Conservation (phyloP, 2,888 invertebrate genomes). For the Amiota communis region DNA sequence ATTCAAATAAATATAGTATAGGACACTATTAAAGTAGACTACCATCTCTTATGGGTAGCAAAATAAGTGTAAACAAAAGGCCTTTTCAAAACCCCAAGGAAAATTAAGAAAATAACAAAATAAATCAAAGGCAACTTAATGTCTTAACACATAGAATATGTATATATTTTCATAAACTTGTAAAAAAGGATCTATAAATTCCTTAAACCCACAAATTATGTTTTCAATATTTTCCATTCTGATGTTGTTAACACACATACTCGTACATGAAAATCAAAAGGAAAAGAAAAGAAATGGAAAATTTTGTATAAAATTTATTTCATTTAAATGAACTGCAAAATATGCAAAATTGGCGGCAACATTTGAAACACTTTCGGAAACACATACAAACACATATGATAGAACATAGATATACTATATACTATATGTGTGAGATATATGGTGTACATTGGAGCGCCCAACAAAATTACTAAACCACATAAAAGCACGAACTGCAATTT, state of each 20-base stretch:
- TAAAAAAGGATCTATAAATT: too few species aligned
- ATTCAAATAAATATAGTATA: background rate
- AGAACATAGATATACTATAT: too few species aligned
- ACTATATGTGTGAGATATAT: background rate
- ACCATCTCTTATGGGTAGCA: background rate
- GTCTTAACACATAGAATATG: too few species aligned
- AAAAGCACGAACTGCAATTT: conserved; percentile 31
- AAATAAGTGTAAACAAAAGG: background rate
- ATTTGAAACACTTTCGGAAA: background rate
- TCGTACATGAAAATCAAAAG: background rate
- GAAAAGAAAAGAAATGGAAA: background rate
- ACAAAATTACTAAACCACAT: conserved; percentile 27
- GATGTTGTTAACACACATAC: background rate
- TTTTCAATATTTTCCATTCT: background rate
- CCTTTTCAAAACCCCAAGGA: background rate
- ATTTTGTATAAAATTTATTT: conserved; percentile 12
- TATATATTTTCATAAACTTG: too few species aligned
- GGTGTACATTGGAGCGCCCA: background rate
- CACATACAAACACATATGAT: background rate
- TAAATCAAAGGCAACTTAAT: too few species aligned
- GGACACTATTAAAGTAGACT: background rate
- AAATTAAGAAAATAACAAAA: background rate
- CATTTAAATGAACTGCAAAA: conserved; percentile 4
- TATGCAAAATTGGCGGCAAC: background rate
- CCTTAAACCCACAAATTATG: too few species aligned